Evolutionary conservation across 2,888 invertebrate species (phyloP).

Genomic region (Drosophila austrosaltans): DNA sequence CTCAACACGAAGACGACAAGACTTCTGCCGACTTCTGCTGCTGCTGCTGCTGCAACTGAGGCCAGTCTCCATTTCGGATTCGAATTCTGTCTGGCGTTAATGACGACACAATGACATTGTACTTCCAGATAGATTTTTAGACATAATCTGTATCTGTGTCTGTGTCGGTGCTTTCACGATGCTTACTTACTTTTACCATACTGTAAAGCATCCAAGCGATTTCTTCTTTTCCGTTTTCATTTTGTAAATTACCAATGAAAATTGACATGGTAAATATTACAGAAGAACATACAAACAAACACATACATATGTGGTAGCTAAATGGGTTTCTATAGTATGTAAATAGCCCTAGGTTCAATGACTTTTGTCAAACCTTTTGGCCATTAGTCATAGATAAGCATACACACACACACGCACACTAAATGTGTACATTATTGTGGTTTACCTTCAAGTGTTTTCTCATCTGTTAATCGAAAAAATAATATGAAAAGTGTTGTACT

Average conservation of each 20-base stretch:
- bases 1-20: conserved; percentile 20
- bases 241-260: conserved; percentile 16
- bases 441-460: conserved; percentile 6
- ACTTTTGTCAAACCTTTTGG: conserved; percentile 15
- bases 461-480: conserved; percentile 10
- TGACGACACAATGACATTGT: conserved; percentile 26
- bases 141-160: conserved; percentile 15
- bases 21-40: background rate
- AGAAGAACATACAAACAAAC: background rate
- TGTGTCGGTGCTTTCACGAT: conserved; percentile 14
- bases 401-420: background rate
- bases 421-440: conserved; percentile 5
- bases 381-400: conserved; percentile 20
- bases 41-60: conserved; percentile 1
- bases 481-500: conserved; percentile 12
- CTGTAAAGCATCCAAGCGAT: conserved; percentile 6
- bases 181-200: background rate
- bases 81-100: conserved; percentile 25
- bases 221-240: conserved; percentile 4
- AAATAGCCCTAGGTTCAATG: conserved; percentile 16
- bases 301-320: too few species aligned
- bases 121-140: conserved; percentile 12
- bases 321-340: background rate
- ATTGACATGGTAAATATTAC: conserved; percentile 21
- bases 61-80: conserved; percentile 20